Percentiles rank a stretch among this genome's conserved stretches.
Conservation (phyloP, 2,797 vertebrate species). For the Hydrolagus colliei region DNA sequence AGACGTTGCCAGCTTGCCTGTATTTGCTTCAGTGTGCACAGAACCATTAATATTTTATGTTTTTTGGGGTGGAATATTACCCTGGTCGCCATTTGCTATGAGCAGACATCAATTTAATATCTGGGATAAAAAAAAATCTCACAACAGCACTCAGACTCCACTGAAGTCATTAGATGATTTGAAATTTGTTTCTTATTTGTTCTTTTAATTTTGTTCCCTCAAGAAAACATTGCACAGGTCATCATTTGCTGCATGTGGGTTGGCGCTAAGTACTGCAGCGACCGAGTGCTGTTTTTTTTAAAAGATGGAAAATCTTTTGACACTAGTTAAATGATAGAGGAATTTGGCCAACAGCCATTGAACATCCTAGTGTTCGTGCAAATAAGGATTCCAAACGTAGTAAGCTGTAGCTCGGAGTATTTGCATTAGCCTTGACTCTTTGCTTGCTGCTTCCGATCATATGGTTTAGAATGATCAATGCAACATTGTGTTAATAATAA, state of each 20-base stretch:
- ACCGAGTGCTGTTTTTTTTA: neutral
- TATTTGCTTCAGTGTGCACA: neutral
- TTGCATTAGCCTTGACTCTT: too few species aligned
- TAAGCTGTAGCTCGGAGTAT: neutral
- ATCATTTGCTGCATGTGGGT: neutral
- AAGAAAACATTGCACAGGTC: neutral
- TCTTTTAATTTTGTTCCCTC: neutral
- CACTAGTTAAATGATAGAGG: neutral
- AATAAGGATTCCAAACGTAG: slow-evolving; percentile 1
- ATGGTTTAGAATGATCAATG: neutral
- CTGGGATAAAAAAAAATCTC: neutral
- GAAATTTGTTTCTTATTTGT: neutral
- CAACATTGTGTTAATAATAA: too few species aligned
- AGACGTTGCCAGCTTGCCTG: neutral
- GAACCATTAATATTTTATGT: neutral
- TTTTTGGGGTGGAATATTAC: neutral
- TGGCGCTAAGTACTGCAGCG: too few species aligned
- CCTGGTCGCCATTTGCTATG: slow-evolving; percentile 22
- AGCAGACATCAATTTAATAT: slow-evolving; percentile 19
- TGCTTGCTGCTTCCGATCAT: neutral
- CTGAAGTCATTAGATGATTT: slow-evolving; percentile 4
- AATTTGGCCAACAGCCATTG: neutral
- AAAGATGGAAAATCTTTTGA: neutral
- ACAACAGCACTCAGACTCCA: neutral
- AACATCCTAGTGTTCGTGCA: neutral